Base-by-base conservation (phyloP, 2,888 invertebrate species). In the Girardia tigrina region DNA sequence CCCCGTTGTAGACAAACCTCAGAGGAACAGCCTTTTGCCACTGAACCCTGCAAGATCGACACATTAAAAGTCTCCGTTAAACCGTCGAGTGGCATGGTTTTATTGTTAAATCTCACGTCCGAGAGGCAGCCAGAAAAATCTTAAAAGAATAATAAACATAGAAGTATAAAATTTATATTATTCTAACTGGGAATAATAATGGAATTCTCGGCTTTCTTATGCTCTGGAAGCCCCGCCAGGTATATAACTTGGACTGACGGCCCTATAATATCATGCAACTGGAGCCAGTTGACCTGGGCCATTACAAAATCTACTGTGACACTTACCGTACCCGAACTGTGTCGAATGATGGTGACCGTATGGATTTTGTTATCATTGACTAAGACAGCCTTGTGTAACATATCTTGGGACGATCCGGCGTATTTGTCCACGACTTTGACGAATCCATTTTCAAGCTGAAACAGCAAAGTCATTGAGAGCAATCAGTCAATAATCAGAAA, bases 381-480 rank as follows among this genome's bases (percentile, higher is more conserved):
- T 6, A 23, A 2, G 4, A 56, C 56, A 56, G 23, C 56, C 23
- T 56, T 56, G n/a, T 56, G 56, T 56, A 56, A 56, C 56, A 56
- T 56, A 20, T 56, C 56, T 16, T 56, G 4, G n/a, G 4, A 56
- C 23, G 56, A 56, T 8, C 56, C 56, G n/a, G 56, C 56, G 23
- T 56, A 56, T n/a, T 56, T 56, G 56, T 56, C 56, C n/a, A 56
- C n/a, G 23, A 56, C 56, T n/a, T 56, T 56, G 4, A 56, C 56
- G 20, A 56, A 16, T 2, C 56, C 56, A 56, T 56, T 56, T 56
- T 56, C 56, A 4, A 56, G 56, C 56, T 56, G 23, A 36, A 12
- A 36, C 8, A 36, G 16, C 16, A 36, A 36, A n/a, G n/a, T n/a
- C n/a, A n/a, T n/a, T n/a, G n/a, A n/a, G n/a, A n/a, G n/a, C n/a